phyloP scores from a whole-genome alignment of 2,113 vertebrate genomes.

The Uria aalge region DNA sequence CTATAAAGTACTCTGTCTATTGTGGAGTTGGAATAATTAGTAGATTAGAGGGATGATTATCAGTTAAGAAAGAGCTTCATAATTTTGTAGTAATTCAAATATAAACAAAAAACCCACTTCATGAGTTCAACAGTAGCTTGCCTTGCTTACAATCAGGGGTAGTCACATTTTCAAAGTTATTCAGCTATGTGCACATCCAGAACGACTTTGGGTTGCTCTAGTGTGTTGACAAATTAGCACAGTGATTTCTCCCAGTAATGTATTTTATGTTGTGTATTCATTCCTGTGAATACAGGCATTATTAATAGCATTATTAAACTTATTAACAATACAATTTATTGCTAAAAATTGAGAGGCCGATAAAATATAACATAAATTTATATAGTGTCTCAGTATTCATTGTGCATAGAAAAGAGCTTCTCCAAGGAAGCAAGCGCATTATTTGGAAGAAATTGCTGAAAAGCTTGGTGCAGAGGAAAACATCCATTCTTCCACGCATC shows the following conservation, averaged over 20 bases:
- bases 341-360: neutral
- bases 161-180: neutral
- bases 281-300: neutral
- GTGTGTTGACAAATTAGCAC: neutral
- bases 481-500: neutral
- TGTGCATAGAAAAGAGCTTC: neutral
- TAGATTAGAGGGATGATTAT: slow-evolving; percentile 36
- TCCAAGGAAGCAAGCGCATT: neutral
- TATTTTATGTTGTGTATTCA: neutral
- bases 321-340: neutral
- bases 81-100: neutral
- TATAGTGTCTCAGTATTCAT: neutral
- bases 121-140: neutral
- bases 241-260: neutral
- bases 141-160: neutral
- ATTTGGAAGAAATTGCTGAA: neutral
- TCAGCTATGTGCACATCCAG: neutral
- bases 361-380: neutral
- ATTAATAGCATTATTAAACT: neutral
- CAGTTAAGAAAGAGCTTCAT: slow-evolving; percentile 21
- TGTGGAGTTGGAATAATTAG: slow-evolving; percentile 45
- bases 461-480: neutral
- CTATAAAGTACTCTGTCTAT: slow-evolving; percentile 13
- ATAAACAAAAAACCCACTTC: neutral
- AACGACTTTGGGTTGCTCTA: neutral